Evolutionary conservation across 2,113 vertebrate species (phyloP), one percentile per base, ranked within the genome.

Genomic region (Emydocephalus ijimae): DNA sequence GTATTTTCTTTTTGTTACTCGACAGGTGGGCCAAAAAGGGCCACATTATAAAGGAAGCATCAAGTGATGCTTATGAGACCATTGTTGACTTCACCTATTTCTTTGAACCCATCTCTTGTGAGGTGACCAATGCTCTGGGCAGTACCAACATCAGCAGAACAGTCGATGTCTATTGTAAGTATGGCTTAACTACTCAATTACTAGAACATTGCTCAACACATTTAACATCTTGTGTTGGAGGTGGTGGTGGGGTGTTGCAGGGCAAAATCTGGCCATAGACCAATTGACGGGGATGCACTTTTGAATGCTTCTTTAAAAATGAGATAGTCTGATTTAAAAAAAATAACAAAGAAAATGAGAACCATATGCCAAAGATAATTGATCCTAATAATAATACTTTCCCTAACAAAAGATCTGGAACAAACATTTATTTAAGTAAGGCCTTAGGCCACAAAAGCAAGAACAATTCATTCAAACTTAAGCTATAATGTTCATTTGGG

Each of bases 131-230:
- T 0, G 98, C 98, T 0, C 97, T 99, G 56, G 99, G 99, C 95
- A 99, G 98, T 97, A 99, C 99, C 14, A 99, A 99, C 96, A 98
- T 99, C 97, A 99, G 99, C 97, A 98, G 99, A 87, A 99, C 99
- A 0, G 99, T 99, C 11, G 99, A 99, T 0, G 99, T 99, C 88
- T 99, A 99, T 94, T 99, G 99, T 99, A 95, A 99, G 99, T 97
- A 87, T 24, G 2, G 9, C 54, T 24, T 61, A 64, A 34, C 61
- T 14, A 3, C 39, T 7, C 18, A 54, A 54, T 9, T 43, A 0
- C 54, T 0, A 2, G 45, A 18, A 1, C 74, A 23, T 45, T 85
- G 43, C 1, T 39, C 26, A 56, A 45, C 26, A 29, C n/a, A 29
- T 0, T 57, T 57, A 29, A 85, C 10, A 21, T 48, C 10, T 29